Percentiles rank a stretch among this genome's conserved stretches.
phyloP scores from a whole-genome alignment of 2,888 invertebrate species.

The Dasysyrphus albostriatus region DNA sequence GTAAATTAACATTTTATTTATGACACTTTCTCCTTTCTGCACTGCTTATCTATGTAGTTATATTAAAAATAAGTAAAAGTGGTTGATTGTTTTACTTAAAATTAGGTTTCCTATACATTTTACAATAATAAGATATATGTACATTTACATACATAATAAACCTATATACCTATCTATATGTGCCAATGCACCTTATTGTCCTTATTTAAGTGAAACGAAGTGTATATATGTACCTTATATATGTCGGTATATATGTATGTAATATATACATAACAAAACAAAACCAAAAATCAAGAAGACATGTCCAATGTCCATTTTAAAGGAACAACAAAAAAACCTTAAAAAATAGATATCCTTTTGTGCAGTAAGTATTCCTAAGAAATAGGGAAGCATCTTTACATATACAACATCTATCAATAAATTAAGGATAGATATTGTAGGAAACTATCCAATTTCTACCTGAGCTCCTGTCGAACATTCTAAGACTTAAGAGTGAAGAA shows the following conservation, averaged over 20 bases:
- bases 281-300: conserved; percentile 23
- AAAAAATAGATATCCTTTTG: conserved; percentile 61
- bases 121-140: no score
- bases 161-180: no score
- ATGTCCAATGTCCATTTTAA: conserved; percentile 47
- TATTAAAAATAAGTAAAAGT: no score
- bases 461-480: conserved; percentile 23
- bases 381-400: conserved; percentile 63
- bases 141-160: no score
- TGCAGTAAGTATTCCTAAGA: conserved; percentile 55
- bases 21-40: no score
- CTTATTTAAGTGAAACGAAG: no score
- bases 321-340: conserved; percentile 27
- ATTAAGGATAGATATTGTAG: conserved; percentile 61
- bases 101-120: no score
- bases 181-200: no score
- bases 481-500: conserved; percentile 46
- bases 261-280: not conserved
- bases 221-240: no score
- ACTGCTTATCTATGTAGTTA: no score
- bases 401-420: conserved; percentile 57
- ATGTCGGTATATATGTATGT: not conserved
- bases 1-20: no score
- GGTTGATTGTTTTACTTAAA: no score
- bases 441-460: conserved; percentile 71